Evolutionary conservation across 2,113 vertebrate genomes (phyloP), one percentile per base, ranked within the genome.

Genomic region (Cynoglossus semilaevis): DNA sequence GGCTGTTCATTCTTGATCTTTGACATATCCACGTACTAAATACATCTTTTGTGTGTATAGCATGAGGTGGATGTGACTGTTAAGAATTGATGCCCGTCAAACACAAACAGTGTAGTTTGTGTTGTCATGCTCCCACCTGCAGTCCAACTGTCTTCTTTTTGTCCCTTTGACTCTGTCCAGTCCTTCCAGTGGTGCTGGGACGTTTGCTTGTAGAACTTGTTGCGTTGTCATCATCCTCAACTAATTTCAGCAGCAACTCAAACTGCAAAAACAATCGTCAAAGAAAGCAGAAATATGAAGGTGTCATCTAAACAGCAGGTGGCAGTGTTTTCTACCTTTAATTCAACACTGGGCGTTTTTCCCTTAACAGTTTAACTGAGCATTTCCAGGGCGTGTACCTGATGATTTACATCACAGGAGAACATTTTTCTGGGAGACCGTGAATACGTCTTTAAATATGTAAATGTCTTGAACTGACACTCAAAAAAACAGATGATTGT

Each of bases 101-200:
- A 11, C 9, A 8, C 9, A 29, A 18, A 9, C 55, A 29, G 51
- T 38, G 16, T n/a, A n/a, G n/a, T n/a, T 29, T 7, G 36, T 2
- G 13, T 49, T 22, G 18, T 43, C 19, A 50, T 53, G 13, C 3
- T 43, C 83, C 87, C 48, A 99, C 97, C 95, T 99, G 96, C 70
- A 93, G 92, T 8, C 97, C 95, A 59, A 98, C 96, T 0, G 94
- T 98, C 81, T 96, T 98, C 88, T 93, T 97, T 43, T 93, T 93
- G 29, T 94, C 94, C 72, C 91, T 94, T 81, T 89, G 91, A 2
- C 81, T 61, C 45, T 89, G 92, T 0, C 86, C 89, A 1, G 82
- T 73, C 49, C 88, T 88, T 42, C 89, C 85, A 79, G 15, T 37
- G 14, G 1, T 29, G 48, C 60, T 91, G 80, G 74, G 76, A 42